Base-by-base conservation (phyloP, 1,140 invertebrate species). In the Euschistus heros region DNA sequence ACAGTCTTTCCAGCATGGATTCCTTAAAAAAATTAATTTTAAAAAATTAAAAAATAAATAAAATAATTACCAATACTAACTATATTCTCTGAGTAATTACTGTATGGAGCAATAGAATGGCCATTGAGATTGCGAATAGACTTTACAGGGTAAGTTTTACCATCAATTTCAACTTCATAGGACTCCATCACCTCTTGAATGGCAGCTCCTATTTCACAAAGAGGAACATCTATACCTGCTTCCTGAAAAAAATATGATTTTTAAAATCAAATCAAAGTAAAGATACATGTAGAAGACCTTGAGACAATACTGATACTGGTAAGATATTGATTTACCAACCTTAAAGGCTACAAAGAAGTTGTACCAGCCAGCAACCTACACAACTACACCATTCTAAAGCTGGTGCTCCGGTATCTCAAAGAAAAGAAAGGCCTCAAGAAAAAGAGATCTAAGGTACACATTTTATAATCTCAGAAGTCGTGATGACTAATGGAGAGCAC, bases 111-210 rank as follows among this genome's bases (percentile, higher is more conserved):
- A 72, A 99, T 97, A 6, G 94, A 97, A 76, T 99, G 97, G 15
- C 97, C 97, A 81, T 98, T 98, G 50, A 98, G 81, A 79, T 99
- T 99, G 55, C 97, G 82, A 72, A 99, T 99, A 2, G 94, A 90
- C 78, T 98, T 99, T 5, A 99, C 89, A 78, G 87, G 92, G 78
- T 97, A 97, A 27, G 87, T 89, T 80, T 97, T 97, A 30, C 97
- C 97, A 80, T 98, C 92, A 22, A 99, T 74, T 77, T 98, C 96
- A 2, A 99, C 86, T 81, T 99, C 97, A 79, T 99, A 97, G 0
- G 94, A 97, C 73, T 99, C 97, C 97, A 99, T 99, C 0, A 96
- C 93, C 80, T 99, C 97, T 75, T 99, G 96, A 73, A 99, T 95
- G 5, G 92, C 91, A 71, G 92, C 91, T 18, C 97, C 97, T 71